Evolutionary conservation across 2,113 vertebrate species (phyloP).

Genomic region (Formicarius rufipectus): DNA sequence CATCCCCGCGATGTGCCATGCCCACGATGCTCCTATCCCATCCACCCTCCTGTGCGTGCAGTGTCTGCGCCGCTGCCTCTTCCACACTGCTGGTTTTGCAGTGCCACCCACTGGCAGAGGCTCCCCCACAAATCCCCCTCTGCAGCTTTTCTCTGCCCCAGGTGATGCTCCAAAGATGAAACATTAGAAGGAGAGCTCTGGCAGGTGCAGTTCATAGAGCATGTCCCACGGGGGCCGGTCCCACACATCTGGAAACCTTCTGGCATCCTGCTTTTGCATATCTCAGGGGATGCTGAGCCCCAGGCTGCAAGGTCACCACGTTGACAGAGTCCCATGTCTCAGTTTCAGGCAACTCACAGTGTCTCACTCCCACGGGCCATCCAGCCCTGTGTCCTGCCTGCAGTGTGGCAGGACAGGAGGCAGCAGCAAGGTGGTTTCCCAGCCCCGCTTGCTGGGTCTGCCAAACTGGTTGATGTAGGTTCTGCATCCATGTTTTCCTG

Average conservation of each 20-base stretch:
- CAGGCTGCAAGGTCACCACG: neutral
- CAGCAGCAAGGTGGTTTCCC: neutral
- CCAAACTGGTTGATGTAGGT: neutral
- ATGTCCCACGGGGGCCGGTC: rapidly evolving
- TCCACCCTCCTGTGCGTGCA: neutral
- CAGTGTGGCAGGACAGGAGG: neutral
- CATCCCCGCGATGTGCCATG: neutral
- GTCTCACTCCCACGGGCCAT: rapidly evolving
- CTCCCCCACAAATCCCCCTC: neutral
- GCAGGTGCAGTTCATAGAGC: neutral
- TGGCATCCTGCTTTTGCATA: neutral
- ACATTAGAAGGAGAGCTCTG: neutral
- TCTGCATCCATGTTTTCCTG: neutral
- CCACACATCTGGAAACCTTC: neutral
- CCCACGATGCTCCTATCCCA: rapidly evolving
- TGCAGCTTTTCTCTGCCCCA: neutral
- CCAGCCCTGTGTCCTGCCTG: neutral
- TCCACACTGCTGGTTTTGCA: slow-evolving; percentile 11
- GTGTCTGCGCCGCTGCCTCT: neutral
- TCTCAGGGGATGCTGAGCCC: neutral
- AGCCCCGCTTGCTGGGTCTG: neutral
- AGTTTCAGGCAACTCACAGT: neutral
- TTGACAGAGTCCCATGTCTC: neutral
- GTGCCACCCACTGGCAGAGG: slow-evolving; percentile 57
- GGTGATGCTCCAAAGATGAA: neutral